These are phyloP conservation scores for Karalla daura DNA, from an alignment of 2,797 vertebrate genomes.

Conservation along the genomic window DNA sequence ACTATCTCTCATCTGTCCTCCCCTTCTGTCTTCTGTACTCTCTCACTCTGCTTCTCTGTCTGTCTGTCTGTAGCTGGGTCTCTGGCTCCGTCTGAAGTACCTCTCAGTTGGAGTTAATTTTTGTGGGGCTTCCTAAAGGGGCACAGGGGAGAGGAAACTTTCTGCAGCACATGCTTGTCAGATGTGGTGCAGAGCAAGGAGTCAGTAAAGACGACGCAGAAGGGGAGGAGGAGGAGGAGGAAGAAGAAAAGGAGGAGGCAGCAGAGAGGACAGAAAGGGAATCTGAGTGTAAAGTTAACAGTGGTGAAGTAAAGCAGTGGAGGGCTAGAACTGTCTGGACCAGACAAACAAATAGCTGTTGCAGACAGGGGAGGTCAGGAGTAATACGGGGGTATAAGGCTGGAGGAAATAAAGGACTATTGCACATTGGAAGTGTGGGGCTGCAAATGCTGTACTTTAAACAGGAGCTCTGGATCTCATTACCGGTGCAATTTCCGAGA, in stretches of 20 bases:
- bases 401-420: conserved; percentile 15
- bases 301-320: conserved; percentile 59
- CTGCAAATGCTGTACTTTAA: conserved; percentile 43
- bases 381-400: background rate
- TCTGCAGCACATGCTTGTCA: conserved; percentile 82
- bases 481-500: conserved; percentile 60
- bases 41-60: conserved; percentile 15
- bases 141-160: conserved; percentile 83
- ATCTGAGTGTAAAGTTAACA: conserved; percentile 25
- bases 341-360: conserved; percentile 11
- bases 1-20: conserved; percentile 36
- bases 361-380: conserved; percentile 10
- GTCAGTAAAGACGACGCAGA: conserved; percentile 50
- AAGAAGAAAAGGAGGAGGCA: conserved; percentile 32
- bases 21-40: conserved; percentile 20
- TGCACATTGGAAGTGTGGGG: conserved; percentile 6
- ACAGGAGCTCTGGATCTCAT: conserved; percentile 81
- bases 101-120: conserved; percentile 65
- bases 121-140: conserved; percentile 74
- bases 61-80: conserved; percentile 19
- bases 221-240: conserved; percentile 34
- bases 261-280: conserved; percentile 19
- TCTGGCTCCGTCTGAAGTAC: conserved; percentile 56
- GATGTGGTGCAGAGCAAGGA: conserved; percentile 73
- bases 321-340: conserved; percentile 32